Evolutionary conservation across 2,888 invertebrate species (phyloP).

Genomic region (Chrysopilus asiliformis): DNA sequence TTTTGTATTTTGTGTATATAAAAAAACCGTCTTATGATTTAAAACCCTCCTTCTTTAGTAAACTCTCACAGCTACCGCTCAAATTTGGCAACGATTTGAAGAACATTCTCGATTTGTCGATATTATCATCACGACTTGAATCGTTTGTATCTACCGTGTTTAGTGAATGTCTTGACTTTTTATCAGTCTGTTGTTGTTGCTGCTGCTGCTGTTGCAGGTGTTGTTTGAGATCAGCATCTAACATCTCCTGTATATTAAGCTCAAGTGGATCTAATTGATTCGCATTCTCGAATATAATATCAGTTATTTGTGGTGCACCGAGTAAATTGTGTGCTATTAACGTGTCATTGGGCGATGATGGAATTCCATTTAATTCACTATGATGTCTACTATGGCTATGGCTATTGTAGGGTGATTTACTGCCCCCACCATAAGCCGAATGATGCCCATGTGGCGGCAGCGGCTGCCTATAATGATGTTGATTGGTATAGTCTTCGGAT

Average conservation of each 20-base stretch:
- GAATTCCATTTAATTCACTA: slow-evolving; percentile 5
- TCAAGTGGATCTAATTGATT: slow-evolving; percentile 39
- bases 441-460: background rate
- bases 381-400: slow-evolving; percentile 6
- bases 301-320: slow-evolving; percentile 20
- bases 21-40: no score
- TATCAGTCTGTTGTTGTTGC: slow-evolving; percentile 2
- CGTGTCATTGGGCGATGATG: background rate
- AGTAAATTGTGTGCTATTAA: slow-evolving; percentile 3
- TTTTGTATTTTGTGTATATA: no score
- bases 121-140: slow-evolving; percentile 15
- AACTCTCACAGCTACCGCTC: slow-evolving; percentile 52
- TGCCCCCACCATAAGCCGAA: background rate
- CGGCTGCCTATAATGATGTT: slow-evolving; percentile 4
- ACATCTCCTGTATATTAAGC: slow-evolving; percentile 36
- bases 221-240: slow-evolving; percentile 36
- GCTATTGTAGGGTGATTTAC: background rate
- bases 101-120: slow-evolving; percentile 30
- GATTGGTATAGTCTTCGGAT: background rate
- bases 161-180: slow-evolving; percentile 17
- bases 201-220: background rate
- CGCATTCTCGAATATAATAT: slow-evolving; percentile 26
- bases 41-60: slow-evolving; percentile 45
- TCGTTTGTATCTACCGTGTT: slow-evolving; percentile 25
- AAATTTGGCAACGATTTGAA: slow-evolving; percentile 57